Percentiles rank a stretch among this genome's conserved stretches.
These are phyloP conservation scores for Dasypogon diadema DNA, from an alignment of 2,888 invertebrate species.

Conservation along the genomic window DNA sequence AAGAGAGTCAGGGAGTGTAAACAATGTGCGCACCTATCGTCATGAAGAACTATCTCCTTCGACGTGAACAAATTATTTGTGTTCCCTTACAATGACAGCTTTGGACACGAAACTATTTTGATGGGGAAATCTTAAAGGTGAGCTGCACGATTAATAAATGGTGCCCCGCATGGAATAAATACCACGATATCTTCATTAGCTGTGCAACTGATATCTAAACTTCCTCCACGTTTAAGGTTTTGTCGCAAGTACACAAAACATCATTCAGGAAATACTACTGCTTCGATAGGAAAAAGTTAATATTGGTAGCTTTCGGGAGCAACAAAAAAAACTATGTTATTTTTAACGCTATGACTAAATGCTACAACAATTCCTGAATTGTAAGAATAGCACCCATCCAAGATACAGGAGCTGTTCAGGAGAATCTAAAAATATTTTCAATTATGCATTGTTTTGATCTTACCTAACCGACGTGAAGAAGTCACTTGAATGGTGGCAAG, in stretches of 20 bases:
- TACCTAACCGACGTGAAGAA: too few relatives aligned
- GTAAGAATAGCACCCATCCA: too few relatives aligned
- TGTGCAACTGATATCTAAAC: background rate
- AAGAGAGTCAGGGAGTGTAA: slow-evolving; percentile 13
- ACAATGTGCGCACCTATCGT: background rate
- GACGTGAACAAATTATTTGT: slow-evolving; percentile 20
- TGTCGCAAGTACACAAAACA: too few relatives aligned
- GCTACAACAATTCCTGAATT: too few relatives aligned
- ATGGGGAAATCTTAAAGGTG: background rate
- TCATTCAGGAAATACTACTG: too few relatives aligned
- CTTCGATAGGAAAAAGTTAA: too few relatives aligned
- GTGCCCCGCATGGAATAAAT: background rate
- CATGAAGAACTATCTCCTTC: background rate
- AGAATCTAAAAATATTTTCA: background rate
- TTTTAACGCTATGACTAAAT: too few relatives aligned
- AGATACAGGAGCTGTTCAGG: too few relatives aligned
- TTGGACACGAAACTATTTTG: background rate
- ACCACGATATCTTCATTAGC: slow-evolving; percentile 20
- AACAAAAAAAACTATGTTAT: too few relatives aligned
- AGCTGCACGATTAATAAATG: background rate
- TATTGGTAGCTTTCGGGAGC: too few relatives aligned
- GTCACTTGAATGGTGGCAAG: slow-evolving; percentile 8
- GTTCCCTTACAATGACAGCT: background rate
- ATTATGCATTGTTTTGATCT: slow-evolving; percentile 23
- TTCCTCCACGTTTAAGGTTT: too few relatives aligned